A percentile compares a stretch with the other conserved stretches of the same genome.
Evolutionary conservation across 2,888 invertebrate genomes (phyloP).

Genomic region (Bedellia somnulentella): DNA sequence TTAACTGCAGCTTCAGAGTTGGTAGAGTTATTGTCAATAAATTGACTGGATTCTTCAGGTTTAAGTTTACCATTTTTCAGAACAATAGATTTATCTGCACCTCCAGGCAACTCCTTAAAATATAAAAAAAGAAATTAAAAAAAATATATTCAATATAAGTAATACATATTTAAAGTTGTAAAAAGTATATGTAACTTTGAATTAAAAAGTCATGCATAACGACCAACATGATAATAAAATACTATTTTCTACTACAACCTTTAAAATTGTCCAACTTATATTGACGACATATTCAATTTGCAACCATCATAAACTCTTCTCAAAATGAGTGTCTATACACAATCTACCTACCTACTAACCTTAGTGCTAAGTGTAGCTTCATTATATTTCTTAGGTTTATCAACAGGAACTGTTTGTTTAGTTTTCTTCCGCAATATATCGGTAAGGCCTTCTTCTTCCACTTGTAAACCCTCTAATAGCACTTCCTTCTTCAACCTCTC

Average conservation of each 20-base stretch:
- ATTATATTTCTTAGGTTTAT: conserved; percentile 51
- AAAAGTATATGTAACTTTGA: too few relatives aligned
- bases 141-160: neutral
- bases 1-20: conserved; percentile 21
- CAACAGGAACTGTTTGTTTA: conserved; percentile 61
- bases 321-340: too few relatives aligned
- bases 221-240: too few relatives aligned
- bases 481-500: conserved; percentile 82
- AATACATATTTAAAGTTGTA: too few relatives aligned
- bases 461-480: conserved; percentile 76
- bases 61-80: conserved; percentile 46
- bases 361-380: conserved; percentile 44
- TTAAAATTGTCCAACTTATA: too few relatives aligned
- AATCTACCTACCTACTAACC: too few relatives aligned
- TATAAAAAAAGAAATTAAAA: conserved; percentile 12
- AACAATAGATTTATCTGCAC: conserved; percentile 38
- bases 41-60: conserved; percentile 33
- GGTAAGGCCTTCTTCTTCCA: conserved; percentile 81
- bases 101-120: conserved; percentile 38
- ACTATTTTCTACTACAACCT: too few relatives aligned
- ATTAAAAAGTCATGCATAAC: too few relatives aligned
- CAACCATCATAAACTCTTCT: too few relatives aligned
- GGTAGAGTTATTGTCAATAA: conserved; percentile 22
- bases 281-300: too few relatives aligned
- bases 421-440: conserved; percentile 73